Conservation (phyloP, 2,113 vertebrate genomes). For the Erpornis zantholeuca region DNA sequence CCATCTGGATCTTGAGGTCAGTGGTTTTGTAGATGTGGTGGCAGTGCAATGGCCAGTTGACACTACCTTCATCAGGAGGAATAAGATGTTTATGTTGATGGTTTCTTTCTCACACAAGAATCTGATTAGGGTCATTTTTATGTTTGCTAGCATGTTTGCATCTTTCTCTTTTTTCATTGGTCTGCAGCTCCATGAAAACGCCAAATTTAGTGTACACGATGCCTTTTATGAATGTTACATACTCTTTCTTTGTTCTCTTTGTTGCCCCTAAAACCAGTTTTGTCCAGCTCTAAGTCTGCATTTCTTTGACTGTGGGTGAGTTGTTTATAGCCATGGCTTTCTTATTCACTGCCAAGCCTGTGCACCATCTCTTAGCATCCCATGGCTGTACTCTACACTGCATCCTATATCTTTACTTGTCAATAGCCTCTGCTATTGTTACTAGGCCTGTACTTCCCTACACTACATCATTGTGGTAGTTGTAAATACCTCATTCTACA, state of each 20-base stretch:
- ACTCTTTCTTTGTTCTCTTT: conserved; percentile 55
- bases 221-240: conserved; percentile 22
- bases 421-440: neutral
- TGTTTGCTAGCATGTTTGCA: neutral
- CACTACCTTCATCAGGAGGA: neutral
- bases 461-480: neutral
- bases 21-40: neutral
- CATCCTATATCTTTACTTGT: neutral
- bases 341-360: conserved; percentile 21
- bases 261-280: conserved; percentile 53
- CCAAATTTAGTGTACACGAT: neutral
- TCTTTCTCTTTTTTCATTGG: neutral
- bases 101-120: neutral
- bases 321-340: conserved; percentile 31
- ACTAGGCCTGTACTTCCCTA: neutral
- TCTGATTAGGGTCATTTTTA: neutral
- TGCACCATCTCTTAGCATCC: conserved; percentile 31
- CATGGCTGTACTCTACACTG: conserved; percentile 5
- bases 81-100: neutral
- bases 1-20: neutral
- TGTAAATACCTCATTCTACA: neutral
- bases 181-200: neutral
- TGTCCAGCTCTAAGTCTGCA: conserved; percentile 49
- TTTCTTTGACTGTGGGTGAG: conserved; percentile 58
- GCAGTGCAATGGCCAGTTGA: neutral